phyloP scores from a whole-genome alignment of 2,888 invertebrate genomes.

The Patella caerulea region DNA sequence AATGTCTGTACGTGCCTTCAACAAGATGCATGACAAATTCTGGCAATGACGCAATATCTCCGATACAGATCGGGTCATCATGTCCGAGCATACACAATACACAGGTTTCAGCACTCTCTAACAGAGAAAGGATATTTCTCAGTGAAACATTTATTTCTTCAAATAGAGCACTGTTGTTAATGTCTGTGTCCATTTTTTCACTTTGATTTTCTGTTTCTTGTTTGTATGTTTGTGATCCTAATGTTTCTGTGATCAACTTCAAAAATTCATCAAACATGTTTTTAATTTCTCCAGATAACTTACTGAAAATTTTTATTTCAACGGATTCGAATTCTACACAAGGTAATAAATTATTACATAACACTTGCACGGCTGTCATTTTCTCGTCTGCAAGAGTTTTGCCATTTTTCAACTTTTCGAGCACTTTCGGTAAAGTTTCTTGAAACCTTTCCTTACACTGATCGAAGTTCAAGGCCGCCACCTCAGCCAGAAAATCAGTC shows the following conservation, averaged over 20 bases:
- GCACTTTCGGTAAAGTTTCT: constrained; percentile 54
- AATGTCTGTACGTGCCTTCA: constrained; percentile 57
- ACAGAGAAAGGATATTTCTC: background rate
- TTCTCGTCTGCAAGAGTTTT: background rate
- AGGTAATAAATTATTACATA: constrained; percentile 58
- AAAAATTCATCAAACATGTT: background rate
- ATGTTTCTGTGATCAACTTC: background rate
- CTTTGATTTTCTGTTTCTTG: background rate
- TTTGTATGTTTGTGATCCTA: background rate
- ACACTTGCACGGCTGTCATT: constrained; percentile 33
- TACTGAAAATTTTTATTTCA: constrained; percentile 49
- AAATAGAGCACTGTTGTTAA: background rate
- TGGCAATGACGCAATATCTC: constrained; percentile 50
- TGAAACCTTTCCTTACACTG: constrained; percentile 51
- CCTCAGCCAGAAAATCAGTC: constrained; percentile 56
- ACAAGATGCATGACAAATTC: constrained; percentile 52
- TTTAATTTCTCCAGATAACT: constrained; percentile 29
- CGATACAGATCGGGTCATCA: constrained; percentile 29
- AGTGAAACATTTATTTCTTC: background rate
- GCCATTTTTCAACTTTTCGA: constrained; percentile 32
- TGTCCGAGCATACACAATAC: constrained; percentile 40
- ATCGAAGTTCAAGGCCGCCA: constrained; percentile 52
- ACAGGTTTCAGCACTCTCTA: constrained; percentile 52
- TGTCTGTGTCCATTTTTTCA: background rate
- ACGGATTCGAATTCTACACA: constrained; percentile 47